Evolutionary conservation across 2,888 invertebrate species (phyloP).

Genomic region (Mimachlamys varia): DNA sequence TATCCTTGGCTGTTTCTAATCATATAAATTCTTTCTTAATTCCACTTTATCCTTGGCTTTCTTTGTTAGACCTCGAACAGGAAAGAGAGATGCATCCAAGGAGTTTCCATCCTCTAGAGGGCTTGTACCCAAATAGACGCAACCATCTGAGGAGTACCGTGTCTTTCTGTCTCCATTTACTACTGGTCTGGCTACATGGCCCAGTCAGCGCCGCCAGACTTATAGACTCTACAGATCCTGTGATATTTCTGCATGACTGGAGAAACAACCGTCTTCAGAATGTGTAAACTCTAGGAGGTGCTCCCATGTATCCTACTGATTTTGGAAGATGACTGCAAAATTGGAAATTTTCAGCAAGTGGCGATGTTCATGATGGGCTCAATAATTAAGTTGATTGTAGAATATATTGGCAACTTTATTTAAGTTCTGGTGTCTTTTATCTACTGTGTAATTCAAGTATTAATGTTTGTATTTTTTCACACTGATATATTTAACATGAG

Average conservation of each 20-base stretch:
- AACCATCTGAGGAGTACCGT: not conserved
- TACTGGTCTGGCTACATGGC: not conserved
- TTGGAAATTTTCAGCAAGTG: no score
- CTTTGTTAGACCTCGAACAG: conserved; percentile 61
- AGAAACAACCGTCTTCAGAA: not conserved
- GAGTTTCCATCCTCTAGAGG: conserved; percentile 68
- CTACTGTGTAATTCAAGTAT: no score
- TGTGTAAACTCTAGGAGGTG: not conserved
- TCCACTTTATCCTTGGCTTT: not conserved
- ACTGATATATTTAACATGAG: no score
- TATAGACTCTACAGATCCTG: not conserved
- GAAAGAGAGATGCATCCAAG: conserved; percentile 57
- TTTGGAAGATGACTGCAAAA: not conserved
- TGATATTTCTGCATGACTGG: not conserved
- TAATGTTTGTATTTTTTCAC: no score
- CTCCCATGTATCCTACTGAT: not conserved
- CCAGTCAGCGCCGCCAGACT: not conserved
- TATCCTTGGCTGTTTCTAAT: no score
- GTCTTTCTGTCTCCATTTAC: not conserved
- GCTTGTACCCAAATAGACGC: conserved; percentile 67
- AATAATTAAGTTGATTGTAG: no score
- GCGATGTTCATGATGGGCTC: no score
- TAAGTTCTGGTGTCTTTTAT: no score
- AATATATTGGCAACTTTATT: no score
- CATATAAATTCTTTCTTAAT: no score